These are phyloP conservation scores for Salvelinus fontinalis DNA, from an alignment of 2,113 vertebrate species.

Conservation along the genomic window DNA sequence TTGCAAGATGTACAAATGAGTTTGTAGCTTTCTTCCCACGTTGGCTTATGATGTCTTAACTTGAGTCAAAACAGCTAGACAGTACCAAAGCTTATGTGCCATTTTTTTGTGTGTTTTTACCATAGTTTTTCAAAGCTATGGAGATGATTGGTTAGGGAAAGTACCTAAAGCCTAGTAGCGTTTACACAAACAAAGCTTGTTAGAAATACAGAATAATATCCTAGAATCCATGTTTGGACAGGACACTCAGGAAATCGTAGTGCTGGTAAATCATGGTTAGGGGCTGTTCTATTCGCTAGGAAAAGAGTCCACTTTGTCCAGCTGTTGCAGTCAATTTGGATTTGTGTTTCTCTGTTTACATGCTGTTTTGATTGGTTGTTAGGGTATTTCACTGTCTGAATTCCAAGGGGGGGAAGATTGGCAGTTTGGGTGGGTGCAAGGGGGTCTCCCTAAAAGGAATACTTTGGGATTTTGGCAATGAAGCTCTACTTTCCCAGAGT, in stretches of 20 bases:
- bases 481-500: too few relatives aligned
- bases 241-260: constrained; percentile 40
- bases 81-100: constrained; percentile 36
- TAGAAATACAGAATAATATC: constrained; percentile 38
- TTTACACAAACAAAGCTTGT: background rate
- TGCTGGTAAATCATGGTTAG: constrained; percentile 16
- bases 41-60: constrained; percentile 10
- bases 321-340: constrained; percentile 20
- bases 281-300: constrained; percentile 7
- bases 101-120: constrained; percentile 18
- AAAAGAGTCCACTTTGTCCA: constrained; percentile 31
- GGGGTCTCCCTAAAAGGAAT: constrained; percentile 3
- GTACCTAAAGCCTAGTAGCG: constrained; percentile 11
- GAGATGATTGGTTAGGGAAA: constrained; percentile 8
- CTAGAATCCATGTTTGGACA: constrained; percentile 6
- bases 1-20: constrained; percentile 18
- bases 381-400: constrained; percentile 33
- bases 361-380: constrained; percentile 42
- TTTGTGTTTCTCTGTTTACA: constrained; percentile 56
- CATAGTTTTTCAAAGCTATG: constrained; percentile 48
- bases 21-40: background rate
- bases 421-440: constrained; percentile 9
- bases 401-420: constrained; percentile 16
- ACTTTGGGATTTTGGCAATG: too few relatives aligned
- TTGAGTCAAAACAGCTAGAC: background rate